A percentile compares a stretch with the other conserved stretches of the same genome.
phyloP scores from a whole-genome alignment of 2,888 invertebrate genomes.

The Agrochola macilenta region DNA sequence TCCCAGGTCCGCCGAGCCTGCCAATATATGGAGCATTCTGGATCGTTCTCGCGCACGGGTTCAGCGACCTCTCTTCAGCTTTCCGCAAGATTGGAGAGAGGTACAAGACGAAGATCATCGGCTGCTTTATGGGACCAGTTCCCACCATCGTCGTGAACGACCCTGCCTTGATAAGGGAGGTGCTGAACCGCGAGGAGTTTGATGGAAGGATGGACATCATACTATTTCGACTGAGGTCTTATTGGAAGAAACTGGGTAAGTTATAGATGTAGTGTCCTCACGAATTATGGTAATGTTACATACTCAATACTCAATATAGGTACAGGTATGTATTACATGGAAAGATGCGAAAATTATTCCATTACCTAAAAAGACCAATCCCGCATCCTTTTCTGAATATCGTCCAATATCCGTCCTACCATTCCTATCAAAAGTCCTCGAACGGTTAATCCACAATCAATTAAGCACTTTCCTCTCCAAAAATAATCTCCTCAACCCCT shows the following conservation, averaged over 20 bases:
- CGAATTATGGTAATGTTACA: too few relatives aligned
- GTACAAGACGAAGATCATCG: slow-evolving; percentile 91
- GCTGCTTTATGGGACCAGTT: slow-evolving; percentile 89
- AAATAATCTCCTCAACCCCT: too few relatives aligned
- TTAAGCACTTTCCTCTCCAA: too few relatives aligned
- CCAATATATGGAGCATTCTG: slow-evolving; percentile 92
- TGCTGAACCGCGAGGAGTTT: slow-evolving; percentile 90
- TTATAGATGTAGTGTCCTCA: slow-evolving; percentile 6
- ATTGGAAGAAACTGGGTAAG: slow-evolving; percentile 89
- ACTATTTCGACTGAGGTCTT: slow-evolving; percentile 87
- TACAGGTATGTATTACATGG: too few relatives aligned
- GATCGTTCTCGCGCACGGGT: slow-evolving; percentile 88
- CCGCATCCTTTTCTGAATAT: too few relatives aligned
- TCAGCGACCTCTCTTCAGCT: slow-evolving; percentile 87
- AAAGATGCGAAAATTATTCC: too few relatives aligned
- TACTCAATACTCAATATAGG: too few relatives aligned
- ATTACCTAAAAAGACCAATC: too few relatives aligned
- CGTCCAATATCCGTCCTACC: too few relatives aligned
- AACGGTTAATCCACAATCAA: too few relatives aligned
- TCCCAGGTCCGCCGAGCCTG: slow-evolving; percentile 91
- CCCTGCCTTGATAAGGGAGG: slow-evolving; percentile 89
- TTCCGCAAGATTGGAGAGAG: slow-evolving; percentile 87
- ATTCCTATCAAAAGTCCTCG: too few relatives aligned
- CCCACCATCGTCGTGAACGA: slow-evolving; percentile 89
- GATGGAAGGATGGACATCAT: slow-evolving; percentile 91